phyloP scores from a whole-genome alignment of 2,113 vertebrate genomes.

The Paralichthys olivaceus region DNA sequence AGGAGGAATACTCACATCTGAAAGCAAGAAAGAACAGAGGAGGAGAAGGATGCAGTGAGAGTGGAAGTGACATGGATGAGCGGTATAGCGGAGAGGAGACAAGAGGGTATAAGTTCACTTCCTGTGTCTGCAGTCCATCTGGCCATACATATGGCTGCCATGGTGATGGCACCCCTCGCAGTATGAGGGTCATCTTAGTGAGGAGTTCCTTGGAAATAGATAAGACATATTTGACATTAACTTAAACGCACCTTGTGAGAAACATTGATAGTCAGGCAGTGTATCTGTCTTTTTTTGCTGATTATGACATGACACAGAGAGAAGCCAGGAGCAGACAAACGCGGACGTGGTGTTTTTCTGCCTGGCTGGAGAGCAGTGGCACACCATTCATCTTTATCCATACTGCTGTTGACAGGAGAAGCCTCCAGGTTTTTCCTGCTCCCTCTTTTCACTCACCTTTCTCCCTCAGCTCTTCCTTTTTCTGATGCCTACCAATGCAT shows the following conservation, averaged over 20 bases:
- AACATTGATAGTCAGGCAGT: constrained; percentile 13
- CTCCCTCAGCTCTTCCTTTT: neutral
- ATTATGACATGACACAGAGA: constrained; percentile 69
- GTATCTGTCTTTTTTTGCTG: constrained; percentile 53
- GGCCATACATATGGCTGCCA: constrained; percentile 55
- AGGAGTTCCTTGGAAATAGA: constrained; percentile 36
- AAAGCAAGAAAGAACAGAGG: neutral
- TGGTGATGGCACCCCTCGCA: constrained; percentile 26
- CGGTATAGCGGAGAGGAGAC: constrained; percentile 31
- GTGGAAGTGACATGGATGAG: constrained; percentile 18
- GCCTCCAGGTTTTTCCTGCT: constrained; percentile 34
- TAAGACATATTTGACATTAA: neutral
- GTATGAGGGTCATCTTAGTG: constrained; percentile 22
- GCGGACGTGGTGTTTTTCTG: constrained; percentile 78
- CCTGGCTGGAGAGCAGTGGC: constrained; percentile 76
- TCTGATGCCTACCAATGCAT: constrained; percentile 32
- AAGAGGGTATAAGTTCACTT: constrained; percentile 62
- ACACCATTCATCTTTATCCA: constrained; percentile 80
- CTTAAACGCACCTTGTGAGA: constrained; percentile 1
- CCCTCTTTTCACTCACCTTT: neutral
- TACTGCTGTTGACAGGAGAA: constrained; percentile 67
- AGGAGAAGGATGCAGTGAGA: neutral
- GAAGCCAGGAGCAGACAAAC: constrained; percentile 62
- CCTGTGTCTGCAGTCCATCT: constrained; percentile 63
- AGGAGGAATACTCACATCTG: constrained; percentile 15